These are phyloP conservation scores for Heliconius congener DNA, from an alignment of 1,140 invertebrate species.

Conservation along the genomic window DNA sequence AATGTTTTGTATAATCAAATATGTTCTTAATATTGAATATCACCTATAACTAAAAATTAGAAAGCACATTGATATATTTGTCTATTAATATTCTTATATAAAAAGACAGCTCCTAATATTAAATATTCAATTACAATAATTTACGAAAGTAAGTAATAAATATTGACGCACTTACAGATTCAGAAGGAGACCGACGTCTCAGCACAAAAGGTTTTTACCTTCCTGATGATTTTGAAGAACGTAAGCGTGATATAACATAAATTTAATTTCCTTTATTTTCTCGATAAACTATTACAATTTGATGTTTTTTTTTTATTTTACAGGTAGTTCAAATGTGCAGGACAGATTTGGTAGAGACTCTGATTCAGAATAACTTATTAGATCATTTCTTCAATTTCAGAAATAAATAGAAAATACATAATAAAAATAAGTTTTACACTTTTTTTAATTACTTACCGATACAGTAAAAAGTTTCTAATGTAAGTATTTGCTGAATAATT, in stretches of 20 bases:
- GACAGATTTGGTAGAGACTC: constrained; percentile 30
- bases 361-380: constrained; percentile 26
- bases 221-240: constrained; percentile 53
- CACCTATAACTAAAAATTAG: too few species aligned
- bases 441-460: background rate
- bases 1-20: too few species aligned
- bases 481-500: constrained; percentile 6
- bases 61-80: too few species aligned
- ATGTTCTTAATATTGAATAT: too few species aligned
- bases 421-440: background rate
- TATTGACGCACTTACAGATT: constrained; percentile 31
- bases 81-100: too few species aligned
- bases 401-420: background rate
- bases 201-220: constrained; percentile 52
- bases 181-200: constrained; percentile 40
- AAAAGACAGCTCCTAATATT: too few species aligned
- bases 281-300: background rate
- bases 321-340: constrained; percentile 40
- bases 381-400: background rate
- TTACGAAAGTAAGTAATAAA: background rate
- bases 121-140: background rate
- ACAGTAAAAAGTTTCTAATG: background rate
- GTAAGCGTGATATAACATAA: constrained; percentile 34
- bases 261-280: background rate
- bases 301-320: background rate